Base-by-base conservation (phyloP, 2,797 vertebrate genomes). In the Cuculus canorus region DNA sequence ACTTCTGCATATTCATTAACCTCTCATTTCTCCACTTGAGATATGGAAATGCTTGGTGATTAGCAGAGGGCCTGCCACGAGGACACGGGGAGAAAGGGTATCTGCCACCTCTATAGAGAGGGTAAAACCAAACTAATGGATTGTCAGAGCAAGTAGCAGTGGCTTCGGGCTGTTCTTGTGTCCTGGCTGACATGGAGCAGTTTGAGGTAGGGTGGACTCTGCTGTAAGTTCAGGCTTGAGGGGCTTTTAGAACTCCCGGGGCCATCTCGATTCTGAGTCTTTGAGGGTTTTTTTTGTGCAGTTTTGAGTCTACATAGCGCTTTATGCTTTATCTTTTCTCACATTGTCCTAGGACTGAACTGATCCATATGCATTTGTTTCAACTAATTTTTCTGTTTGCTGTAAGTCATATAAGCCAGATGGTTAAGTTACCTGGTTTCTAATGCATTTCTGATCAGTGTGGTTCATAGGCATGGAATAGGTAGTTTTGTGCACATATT, bases 1-100 rank as follows among this genome's bases (percentile, higher is more conserved):
- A 68, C 78, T 96, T 77, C 60, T 85, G 68, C 83, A 75, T 95
- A 85, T 85, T 93, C 90, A 92, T 97, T 95, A 95, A 85, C 83
- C 88, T 85, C 61, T 50, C 65, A 6, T 1, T 45, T 56, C 65
- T 90, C 69, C 64, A 50, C 80, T 53, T 32, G 90, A 92, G 90
- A 35, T 6, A 39, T 16, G 76, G 91, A 90, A 78, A 48, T 73
- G 39, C 12, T 61, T 33, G 52, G 9, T 64, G 86, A 82, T 82
- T 32, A 82, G 53, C 2, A 0, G 70, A 59, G 59, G 32, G 25
- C 24, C 17, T 66, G 53, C 23, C 19, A n/a, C 50, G 71, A 78
- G 82, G 72, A 14, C 71, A 8, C 0, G 0, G 41, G 64, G 45
- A 39, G 57, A 13, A 59, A 60, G 45, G 66, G 28, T 25, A 6